Evolutionary conservation across 2,113 vertebrate genomes (phyloP).

Genomic region (Panthera uncia): DNA sequence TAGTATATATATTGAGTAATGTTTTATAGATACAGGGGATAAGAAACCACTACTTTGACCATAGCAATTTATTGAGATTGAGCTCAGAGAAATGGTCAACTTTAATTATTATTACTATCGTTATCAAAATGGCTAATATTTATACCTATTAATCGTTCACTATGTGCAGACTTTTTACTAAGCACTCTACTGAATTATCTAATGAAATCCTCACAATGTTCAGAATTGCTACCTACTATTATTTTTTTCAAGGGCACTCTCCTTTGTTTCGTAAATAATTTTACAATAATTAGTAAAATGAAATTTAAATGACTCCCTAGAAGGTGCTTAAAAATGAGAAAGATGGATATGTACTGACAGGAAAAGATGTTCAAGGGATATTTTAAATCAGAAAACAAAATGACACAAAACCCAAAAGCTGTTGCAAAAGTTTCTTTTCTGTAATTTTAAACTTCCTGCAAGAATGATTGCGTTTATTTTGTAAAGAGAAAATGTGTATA

Average conservation of each 20-base stretch:
- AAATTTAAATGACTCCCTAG: not conserved
- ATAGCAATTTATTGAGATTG: not conserved
- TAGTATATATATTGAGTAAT: not conserved
- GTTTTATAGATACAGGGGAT: not conserved
- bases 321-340: not conserved
- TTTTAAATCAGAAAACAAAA: constrained; percentile 24
- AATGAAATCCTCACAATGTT: not conserved
- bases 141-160: not conserved
- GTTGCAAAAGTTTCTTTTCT: not conserved
- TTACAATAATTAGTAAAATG: constrained; percentile 1
- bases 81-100: not conserved
- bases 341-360: not conserved
- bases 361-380: not conserved
- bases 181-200: not conserved
- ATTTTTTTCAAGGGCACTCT: not conserved
- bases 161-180: not conserved
- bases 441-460: not conserved
- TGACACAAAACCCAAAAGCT: not conserved
- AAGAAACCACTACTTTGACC: not conserved
- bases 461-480: not conserved
- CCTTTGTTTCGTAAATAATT: constrained; percentile 15
- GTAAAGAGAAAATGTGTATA: not conserved
- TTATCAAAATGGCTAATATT: not conserved
- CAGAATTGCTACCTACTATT: not conserved
- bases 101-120: not conserved